phyloP scores from a whole-genome alignment of 2,113 vertebrate species.

The Meriones unguiculatus region DNA sequence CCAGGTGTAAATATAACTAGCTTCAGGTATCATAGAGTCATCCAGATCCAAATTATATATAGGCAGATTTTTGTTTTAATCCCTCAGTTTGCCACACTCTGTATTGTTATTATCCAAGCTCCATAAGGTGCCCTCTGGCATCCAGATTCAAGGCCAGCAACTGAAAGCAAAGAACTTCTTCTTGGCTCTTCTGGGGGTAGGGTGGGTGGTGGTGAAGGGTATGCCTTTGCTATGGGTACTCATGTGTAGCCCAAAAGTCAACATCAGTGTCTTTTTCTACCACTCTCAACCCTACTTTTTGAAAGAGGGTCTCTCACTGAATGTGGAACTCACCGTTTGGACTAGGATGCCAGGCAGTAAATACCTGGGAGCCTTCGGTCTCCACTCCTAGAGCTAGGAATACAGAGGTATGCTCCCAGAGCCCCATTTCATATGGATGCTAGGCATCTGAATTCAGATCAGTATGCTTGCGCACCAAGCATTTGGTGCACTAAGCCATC shows the following conservation, averaged over 20 bases:
- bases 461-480: neutral
- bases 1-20: neutral
- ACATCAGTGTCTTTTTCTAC: neutral
- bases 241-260: neutral
- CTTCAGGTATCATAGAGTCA: neutral
- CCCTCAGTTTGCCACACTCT: neutral
- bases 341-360: neutral
- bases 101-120: neutral
- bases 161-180: constrained; percentile 7
- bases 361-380: neutral
- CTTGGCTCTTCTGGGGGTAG: neutral
- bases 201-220: rapidly evolving
- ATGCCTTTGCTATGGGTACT: neutral
- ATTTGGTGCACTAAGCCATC: neutral
- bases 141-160: neutral
- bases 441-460: neutral
- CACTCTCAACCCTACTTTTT: neutral
- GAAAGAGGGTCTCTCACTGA: neutral
- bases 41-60: neutral
- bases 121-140: neutral
- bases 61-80: neutral
- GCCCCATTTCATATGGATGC: neutral
- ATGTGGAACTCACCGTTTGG: neutral
- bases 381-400: neutral
- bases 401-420: too few species aligned